Percentiles rank a stretch among this genome's conserved stretches.
Evolutionary conservation across 2,888 invertebrate species (phyloP).

Genomic region (Salpingus planirostris): DNA sequence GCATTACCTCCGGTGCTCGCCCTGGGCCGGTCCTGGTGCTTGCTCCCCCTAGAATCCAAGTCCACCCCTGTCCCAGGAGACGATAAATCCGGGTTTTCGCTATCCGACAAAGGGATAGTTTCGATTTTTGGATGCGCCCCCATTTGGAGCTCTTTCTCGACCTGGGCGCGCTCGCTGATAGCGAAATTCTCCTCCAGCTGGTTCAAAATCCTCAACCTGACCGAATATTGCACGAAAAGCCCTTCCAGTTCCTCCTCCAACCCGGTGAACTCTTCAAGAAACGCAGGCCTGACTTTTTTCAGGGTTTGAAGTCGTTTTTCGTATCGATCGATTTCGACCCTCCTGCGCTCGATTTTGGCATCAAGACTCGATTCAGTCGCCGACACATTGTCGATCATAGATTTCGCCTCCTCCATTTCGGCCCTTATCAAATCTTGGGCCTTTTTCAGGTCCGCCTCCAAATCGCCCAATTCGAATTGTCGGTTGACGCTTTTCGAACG

Average conservation of each 20-base stretch:
- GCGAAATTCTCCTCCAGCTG: slow-evolving; percentile 81
- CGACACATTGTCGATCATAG: slow-evolving; percentile 75
- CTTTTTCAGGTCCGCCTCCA: slow-evolving; percentile 69
- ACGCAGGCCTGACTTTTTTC: slow-evolving; percentile 95
- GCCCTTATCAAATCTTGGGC: slow-evolving; percentile 61
- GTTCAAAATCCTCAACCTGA: slow-evolving; percentile 78
- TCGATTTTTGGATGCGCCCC: slow-evolving; percentile 50
- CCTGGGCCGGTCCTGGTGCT: slow-evolving; percentile 42
- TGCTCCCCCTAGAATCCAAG: slow-evolving; percentile 9
- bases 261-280: slow-evolving; percentile 90
- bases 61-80: slow-evolving; percentile 27
- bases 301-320: slow-evolving; percentile 88
- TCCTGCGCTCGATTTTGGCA: slow-evolving; percentile 84
- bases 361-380: slow-evolving; percentile 84
- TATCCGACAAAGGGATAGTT: slow-evolving; percentile 41
- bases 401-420: slow-evolving; percentile 64
- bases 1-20: slow-evolving; percentile 50
- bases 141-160: slow-evolving; percentile 60
- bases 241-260: slow-evolving; percentile 76
- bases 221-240: slow-evolving; percentile 80
- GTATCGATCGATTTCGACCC: slow-evolving; percentile 82
- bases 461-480: slow-evolving; percentile 72
- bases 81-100: no score
- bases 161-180: slow-evolving; percentile 68
- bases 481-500: slow-evolving; percentile 70